phyloP scores from a whole-genome alignment of 2,113 vertebrate species.

The Phyllopteryx taeniolatus region DNA sequence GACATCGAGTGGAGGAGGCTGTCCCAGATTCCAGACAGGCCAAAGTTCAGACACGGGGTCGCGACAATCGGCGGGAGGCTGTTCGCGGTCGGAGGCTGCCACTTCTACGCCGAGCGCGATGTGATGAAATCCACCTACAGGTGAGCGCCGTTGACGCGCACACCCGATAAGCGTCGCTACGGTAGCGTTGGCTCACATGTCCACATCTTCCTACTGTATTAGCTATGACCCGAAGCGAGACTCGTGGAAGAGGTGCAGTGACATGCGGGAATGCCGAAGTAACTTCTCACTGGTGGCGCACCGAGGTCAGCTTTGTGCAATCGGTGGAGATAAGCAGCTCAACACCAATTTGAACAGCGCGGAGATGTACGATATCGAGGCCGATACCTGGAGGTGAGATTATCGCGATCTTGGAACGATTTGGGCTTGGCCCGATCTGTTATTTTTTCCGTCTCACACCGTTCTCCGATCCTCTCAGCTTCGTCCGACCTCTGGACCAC shows the following conservation, averaged over 20 bases:
- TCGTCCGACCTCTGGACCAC: constrained; percentile 58
- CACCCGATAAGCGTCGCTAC: neutral
- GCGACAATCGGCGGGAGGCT: constrained; percentile 69
- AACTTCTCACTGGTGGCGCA: constrained; percentile 64
- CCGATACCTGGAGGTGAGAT: constrained; percentile 72
- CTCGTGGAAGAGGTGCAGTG: constrained; percentile 65
- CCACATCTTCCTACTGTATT: neutral
- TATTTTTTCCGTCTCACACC: neutral
- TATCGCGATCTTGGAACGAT: neutral
- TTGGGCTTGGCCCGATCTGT: neutral
- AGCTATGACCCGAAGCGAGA: constrained; percentile 62
- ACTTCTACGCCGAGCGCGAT: constrained; percentile 78
- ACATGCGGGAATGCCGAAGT: constrained; percentile 73
- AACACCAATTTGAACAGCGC: constrained; percentile 69
- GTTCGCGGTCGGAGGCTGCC: constrained; percentile 84
- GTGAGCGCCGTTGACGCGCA: constrained; percentile 48
- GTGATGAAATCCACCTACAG: constrained; percentile 84
- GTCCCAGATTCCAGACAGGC: constrained; percentile 77
- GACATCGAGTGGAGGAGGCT: constrained; percentile 83
- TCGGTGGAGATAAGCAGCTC: constrained; percentile 73
- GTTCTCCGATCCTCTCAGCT: constrained; percentile 40
- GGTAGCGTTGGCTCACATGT: neutral
- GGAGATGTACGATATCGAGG: constrained; percentile 67
- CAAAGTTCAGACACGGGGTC: constrained; percentile 83
- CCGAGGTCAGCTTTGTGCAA: constrained; percentile 55